Conservation (phyloP, 1,140 invertebrate genomes). For the Drosophila tristis region DNA sequence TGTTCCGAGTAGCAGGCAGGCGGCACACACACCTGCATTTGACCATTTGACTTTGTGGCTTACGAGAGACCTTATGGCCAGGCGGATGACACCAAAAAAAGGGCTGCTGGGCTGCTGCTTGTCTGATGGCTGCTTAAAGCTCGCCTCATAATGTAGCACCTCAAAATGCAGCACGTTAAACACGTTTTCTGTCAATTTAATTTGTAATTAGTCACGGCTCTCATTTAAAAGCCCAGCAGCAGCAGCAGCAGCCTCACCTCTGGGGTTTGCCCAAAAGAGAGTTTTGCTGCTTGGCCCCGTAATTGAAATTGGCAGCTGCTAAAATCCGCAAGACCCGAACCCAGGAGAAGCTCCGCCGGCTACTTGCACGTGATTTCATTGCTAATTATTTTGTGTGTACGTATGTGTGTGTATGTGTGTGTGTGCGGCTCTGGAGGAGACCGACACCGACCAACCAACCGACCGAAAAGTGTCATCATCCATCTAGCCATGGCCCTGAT, state of each 20-base stretch:
- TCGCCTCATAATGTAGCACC: slow-evolving; percentile 50
- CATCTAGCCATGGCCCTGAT: slow-evolving; percentile 22
- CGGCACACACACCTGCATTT: slow-evolving; percentile 19
- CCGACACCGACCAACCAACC: neutral
- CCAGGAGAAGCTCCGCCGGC: slow-evolving; percentile 29
- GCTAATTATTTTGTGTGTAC: slow-evolving; percentile 62
- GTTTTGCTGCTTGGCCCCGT: slow-evolving; percentile 38
- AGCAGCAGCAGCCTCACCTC: neutral
- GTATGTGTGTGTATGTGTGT: neutral
- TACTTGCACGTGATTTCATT: slow-evolving; percentile 71
- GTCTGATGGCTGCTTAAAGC: slow-evolving; percentile 3
- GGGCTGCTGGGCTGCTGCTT: slow-evolving; percentile 13
- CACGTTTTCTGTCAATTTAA: slow-evolving; percentile 78
- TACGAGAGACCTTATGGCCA: neutral
- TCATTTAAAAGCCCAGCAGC: slow-evolving; percentile 41
- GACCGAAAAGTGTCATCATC: slow-evolving; percentile 53
- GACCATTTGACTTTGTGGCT: slow-evolving; percentile 35
- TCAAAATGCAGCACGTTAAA: slow-evolving; percentile 59
- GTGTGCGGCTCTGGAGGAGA: slow-evolving; percentile 20
- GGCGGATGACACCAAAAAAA: slow-evolving; percentile 16
- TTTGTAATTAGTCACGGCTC: slow-evolving; percentile 77
- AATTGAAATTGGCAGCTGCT: slow-evolving; percentile 80
- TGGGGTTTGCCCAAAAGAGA: neutral
- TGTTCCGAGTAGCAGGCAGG: too few species aligned
- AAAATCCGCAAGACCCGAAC: slow-evolving; percentile 28